phyloP scores from a whole-genome alignment of 1,140 invertebrate genomes.

The Neodiprion fabricii region DNA sequence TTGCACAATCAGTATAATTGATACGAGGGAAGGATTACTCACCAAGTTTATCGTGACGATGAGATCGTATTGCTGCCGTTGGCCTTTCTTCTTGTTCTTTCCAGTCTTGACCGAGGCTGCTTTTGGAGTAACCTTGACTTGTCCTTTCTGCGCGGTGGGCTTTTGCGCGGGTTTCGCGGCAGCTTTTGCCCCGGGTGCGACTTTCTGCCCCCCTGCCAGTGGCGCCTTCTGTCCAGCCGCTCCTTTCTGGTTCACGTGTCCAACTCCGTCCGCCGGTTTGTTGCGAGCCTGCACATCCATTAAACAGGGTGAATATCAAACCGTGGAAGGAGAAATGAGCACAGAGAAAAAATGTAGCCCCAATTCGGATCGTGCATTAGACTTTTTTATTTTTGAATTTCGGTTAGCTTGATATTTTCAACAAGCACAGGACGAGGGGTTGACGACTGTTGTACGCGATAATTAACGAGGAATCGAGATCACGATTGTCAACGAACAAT shows the following conservation, averaged over 20 bases:
- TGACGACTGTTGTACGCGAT: no score
- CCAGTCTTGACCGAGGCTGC: constrained; percentile 70
- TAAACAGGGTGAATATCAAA: constrained; percentile 16
- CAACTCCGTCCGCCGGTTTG: constrained; percentile 78
- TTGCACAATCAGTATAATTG: neutral
- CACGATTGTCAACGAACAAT: no score
- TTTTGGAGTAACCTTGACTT: constrained; percentile 57
- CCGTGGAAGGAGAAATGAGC: no score
- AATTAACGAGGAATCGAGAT: no score
- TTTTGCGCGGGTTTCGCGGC: constrained; percentile 59
- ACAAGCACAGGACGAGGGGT: no score
- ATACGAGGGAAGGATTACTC: constrained; percentile 48
- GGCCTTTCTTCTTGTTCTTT: constrained; percentile 80
- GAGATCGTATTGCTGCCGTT: constrained; percentile 81
- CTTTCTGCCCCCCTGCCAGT: constrained; percentile 65
- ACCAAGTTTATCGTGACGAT: constrained; percentile 84
- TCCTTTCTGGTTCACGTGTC: constrained; percentile 75
- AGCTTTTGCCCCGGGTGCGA: constrained; percentile 66
- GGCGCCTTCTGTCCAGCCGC: constrained; percentile 60
- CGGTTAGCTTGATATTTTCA: no score
- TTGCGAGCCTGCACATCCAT: constrained; percentile 70
- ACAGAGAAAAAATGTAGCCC: constrained; percentile 1
- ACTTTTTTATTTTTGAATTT: no score
- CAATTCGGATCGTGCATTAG: no score
- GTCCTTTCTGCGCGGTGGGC: constrained; percentile 59